Conservation (phyloP, 2,113 vertebrate species). For the Trinectes maculatus region DNA sequence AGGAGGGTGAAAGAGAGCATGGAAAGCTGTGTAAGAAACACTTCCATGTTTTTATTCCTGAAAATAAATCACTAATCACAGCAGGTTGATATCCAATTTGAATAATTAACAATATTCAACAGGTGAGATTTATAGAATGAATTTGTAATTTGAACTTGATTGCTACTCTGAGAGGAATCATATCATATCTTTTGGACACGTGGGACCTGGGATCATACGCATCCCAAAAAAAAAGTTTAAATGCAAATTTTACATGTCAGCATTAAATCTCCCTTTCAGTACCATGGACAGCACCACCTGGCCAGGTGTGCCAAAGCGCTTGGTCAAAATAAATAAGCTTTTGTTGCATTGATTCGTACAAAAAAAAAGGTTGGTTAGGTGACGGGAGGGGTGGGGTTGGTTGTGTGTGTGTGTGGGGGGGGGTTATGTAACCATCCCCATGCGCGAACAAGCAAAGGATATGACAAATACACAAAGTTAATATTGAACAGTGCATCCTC, state of each 20-base stretch:
- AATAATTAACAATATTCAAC: not conserved
- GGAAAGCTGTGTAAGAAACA: too few species aligned
- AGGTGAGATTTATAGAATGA: too few species aligned
- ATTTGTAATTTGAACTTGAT: too few species aligned
- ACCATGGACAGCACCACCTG: not conserved
- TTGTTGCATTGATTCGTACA: too few species aligned
- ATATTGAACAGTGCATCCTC: constrained; percentile 51
- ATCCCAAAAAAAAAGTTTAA: not conserved
- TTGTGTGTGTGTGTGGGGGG: not conserved
- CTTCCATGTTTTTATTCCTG: not conserved
- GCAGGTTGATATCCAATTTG: not conserved
- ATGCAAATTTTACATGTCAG: not conserved
- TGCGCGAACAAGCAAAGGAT: constrained; percentile 32
- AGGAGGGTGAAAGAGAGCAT: not conserved
- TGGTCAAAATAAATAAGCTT: not conserved
- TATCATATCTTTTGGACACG: too few species aligned
- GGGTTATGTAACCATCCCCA: constrained; percentile 16
- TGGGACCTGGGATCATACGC: too few species aligned
- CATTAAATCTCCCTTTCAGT: not conserved
- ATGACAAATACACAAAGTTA: constrained; percentile 40
- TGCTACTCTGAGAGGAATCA: too few species aligned
- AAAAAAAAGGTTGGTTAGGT: constrained; percentile 12
- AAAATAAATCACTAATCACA: not conserved
- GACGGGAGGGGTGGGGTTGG: constrained; percentile 3
- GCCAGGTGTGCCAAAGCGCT: not conserved